These are phyloP conservation scores for Melikaiella ostensackeni DNA, from an alignment of 2,888 invertebrate species.

Conservation along the genomic window DNA sequence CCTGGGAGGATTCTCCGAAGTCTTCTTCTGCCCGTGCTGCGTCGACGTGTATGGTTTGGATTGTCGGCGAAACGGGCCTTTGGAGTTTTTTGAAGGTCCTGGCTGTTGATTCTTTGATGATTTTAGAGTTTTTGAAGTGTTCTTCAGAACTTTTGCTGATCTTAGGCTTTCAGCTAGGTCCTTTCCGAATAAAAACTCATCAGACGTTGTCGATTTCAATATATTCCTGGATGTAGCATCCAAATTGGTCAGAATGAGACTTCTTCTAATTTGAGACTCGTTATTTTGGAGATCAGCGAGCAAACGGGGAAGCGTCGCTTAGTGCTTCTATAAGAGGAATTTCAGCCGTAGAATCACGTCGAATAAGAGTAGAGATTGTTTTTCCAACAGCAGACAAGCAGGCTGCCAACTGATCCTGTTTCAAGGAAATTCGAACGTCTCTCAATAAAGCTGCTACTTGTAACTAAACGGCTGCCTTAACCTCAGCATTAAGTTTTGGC, in stretches of 20 bases:
- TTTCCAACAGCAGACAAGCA: constrained; percentile 39
- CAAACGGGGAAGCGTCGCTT: constrained; percentile 39
- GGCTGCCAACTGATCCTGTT: constrained; percentile 39
- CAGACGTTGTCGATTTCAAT: constrained; percentile 13
- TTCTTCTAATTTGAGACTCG: constrained; percentile 42
- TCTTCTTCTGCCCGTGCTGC: neutral
- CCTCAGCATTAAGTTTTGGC: constrained; percentile 40
- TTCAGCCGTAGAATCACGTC: neutral
- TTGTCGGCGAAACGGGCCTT: constrained; percentile 17
- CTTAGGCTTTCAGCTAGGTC: constrained; percentile 42
- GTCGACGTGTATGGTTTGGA: neutral
- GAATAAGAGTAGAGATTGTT: constrained; percentile 15
- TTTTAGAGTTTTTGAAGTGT: constrained; percentile 40
- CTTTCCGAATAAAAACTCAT: constrained; percentile 45
- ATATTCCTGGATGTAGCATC: constrained; percentile 42
- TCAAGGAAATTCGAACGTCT: constrained; percentile 27
- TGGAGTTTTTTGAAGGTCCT: constrained; percentile 40
- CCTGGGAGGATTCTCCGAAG: neutral
- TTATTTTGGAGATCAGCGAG: constrained; percentile 46
- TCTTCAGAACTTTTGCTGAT: constrained; percentile 42
- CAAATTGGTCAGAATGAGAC: constrained; percentile 44
- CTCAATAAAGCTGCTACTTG: neutral
- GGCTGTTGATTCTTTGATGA: constrained; percentile 10
- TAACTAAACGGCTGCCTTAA: constrained; percentile 31
- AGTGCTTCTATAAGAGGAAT: constrained; percentile 18